Conservation (phyloP, 2,888 invertebrate species). For the Lutraria lutraria region DNA sequence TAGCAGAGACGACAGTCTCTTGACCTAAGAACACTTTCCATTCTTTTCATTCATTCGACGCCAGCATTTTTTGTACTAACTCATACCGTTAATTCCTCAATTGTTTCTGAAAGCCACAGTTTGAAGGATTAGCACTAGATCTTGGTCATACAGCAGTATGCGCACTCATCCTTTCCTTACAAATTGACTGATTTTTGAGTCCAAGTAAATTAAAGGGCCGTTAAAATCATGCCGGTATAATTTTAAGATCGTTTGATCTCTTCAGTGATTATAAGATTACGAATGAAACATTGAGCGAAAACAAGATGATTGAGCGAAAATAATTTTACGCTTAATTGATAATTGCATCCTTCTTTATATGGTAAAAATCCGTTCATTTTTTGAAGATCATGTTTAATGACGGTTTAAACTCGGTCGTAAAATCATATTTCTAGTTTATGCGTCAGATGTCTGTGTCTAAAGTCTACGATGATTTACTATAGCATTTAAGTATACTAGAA, state of each 20-base stretch:
- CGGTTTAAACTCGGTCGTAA: background rate
- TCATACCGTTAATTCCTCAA: background rate
- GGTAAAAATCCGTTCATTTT: background rate
- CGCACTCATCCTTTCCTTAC: background rate
- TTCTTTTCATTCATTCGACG: background rate
- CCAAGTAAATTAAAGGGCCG: slow-evolving; percentile 7
- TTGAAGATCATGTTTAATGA: background rate
- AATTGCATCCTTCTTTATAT: slow-evolving; percentile 1
- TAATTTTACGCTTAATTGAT: slow-evolving; percentile 48
- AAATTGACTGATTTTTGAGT: slow-evolving; percentile 19
- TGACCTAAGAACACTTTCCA: background rate
- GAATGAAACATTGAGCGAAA: slow-evolving; percentile 43
- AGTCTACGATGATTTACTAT: background rate
- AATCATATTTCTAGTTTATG: background rate
- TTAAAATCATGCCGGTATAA: slow-evolving; percentile 55
- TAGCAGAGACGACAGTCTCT: background rate
- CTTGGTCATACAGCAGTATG: background rate
- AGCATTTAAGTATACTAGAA: too few species aligned
- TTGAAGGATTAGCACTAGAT: background rate
- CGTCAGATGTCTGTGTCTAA: background rate
- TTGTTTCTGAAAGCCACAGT: background rate
- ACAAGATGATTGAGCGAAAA: slow-evolving; percentile 39
- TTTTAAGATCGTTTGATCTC: slow-evolving; percentile 61
- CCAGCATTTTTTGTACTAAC: background rate
- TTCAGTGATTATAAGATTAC: slow-evolving; percentile 47